Evolutionary conservation across 2,797 vertebrate species (phyloP).

Genomic region (Cheirogaleus major): DNA sequence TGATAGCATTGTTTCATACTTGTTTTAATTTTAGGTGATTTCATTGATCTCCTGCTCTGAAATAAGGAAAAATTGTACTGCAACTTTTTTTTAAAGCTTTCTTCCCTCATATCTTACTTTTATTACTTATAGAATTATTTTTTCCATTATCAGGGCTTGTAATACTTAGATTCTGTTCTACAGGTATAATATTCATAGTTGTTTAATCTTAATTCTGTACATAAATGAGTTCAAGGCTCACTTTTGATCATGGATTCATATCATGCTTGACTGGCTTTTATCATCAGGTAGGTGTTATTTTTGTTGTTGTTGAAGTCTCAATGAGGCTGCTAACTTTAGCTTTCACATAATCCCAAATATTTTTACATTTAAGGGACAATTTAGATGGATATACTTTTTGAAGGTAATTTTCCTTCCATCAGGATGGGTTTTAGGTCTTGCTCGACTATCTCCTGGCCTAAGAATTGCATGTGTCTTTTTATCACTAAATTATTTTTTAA

Average conservation of each 20-base stretch:
- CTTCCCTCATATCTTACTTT: neutral
- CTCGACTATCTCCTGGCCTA: neutral
- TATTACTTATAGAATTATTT: neutral
- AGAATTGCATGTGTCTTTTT: neutral
- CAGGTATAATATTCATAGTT: neutral
- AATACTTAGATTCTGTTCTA: neutral
- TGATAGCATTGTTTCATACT: neutral
- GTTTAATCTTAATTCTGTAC: neutral
- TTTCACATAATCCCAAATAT: neutral
- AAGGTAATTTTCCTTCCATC: neutral
- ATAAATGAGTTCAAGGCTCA: neutral
- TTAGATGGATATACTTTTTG: neutral
- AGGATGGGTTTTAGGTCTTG: neutral
- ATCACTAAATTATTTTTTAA: neutral
- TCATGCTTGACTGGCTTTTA: neutral
- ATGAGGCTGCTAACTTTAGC: neutral
- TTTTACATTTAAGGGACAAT: neutral
- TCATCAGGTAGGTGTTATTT: neutral
- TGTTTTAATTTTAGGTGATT: neutral
- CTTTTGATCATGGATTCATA: neutral
- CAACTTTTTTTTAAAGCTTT: neutral
- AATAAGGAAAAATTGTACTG: neutral
- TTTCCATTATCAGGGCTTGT: neutral
- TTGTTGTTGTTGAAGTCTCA: neutral
- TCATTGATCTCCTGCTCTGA: neutral